These are phyloP conservation scores for Hirudinaria manillensis DNA, from an alignment of 2,888 invertebrate genomes.

Conservation along the genomic window DNA sequence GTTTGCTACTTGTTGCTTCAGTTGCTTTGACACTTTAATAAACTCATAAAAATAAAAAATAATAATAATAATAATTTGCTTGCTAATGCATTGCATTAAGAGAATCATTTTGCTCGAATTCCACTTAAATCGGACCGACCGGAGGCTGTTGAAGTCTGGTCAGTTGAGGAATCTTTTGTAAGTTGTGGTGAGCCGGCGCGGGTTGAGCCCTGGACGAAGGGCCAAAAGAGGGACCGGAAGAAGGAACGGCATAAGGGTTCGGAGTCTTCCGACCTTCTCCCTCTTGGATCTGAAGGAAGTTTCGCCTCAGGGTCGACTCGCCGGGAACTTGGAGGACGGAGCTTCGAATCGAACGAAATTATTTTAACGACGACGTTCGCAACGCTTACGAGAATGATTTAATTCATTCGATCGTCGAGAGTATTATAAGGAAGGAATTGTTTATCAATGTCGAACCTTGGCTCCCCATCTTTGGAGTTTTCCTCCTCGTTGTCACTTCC, in stretches of 20 bases:
- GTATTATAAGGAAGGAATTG: background rate
- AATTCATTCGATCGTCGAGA: background rate
- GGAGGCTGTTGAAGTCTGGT: conserved; percentile 54
- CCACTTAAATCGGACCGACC: background rate
- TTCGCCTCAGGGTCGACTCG: conserved; percentile 88
- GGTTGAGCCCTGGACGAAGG: conserved; percentile 27
- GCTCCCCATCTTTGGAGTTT: conserved; percentile 72
- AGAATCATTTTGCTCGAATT: background rate
- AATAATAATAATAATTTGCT: background rate
- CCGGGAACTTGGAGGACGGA: conserved; percentile 84
- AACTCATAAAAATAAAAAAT: background rate
- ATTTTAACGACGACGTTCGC: background rate
- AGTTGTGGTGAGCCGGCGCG: conserved; percentile 18
- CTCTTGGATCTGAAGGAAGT: conserved; percentile 91
- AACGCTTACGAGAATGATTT: background rate
- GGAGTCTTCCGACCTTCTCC: conserved; percentile 45
- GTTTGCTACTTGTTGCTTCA: too few relatives aligned
- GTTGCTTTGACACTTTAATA: too few relatives aligned
- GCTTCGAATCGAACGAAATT: conserved; percentile 43
- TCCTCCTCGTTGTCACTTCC: conserved; percentile 97
- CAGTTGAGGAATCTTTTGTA: conserved; percentile 21
- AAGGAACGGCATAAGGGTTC: conserved; percentile 38
- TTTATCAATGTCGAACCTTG: background rate
- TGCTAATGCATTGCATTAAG: background rate
- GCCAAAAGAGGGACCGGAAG: conserved; percentile 33